Evolutionary conservation across 35 echinoderm and acorn worm genomes (phyloP).

Genomic region (Chiridota heheva): DNA sequence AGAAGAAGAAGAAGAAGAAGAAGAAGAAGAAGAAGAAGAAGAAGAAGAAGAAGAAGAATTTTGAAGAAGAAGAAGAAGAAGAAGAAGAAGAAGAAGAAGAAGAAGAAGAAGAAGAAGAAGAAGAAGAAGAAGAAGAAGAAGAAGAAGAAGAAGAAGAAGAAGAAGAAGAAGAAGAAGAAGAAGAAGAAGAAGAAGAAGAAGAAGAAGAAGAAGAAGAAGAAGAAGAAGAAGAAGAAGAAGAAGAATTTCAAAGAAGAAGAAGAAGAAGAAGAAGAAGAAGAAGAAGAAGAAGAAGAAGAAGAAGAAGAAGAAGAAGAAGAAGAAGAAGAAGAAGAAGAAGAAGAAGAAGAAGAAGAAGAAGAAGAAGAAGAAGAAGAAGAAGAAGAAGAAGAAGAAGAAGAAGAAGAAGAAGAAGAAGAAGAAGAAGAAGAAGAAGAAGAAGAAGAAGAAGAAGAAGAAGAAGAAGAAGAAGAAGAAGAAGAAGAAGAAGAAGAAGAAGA

Average conservation of each 20-base stretch:
- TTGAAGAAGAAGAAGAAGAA: no score
- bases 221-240: not conserved
- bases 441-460: not conserved
- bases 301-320: conserved; percentile 9
- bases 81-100: conserved; percentile 2
- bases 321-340: no score
- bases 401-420: no score
- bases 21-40: not conserved
- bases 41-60: no score
- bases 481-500: not conserved
- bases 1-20: not conserved
- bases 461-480: not conserved
- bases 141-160: not conserved
- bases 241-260: no score
- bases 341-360: no score
- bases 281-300: conserved; percentile 9
- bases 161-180: not conserved
- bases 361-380: no score
- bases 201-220: not conserved
- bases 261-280: conserved; percentile 8
- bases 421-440: no score
- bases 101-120: not conserved
- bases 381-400: no score
- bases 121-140: not conserved
- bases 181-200: not conserved